Evolutionary conservation across 2,888 invertebrate genomes (phyloP), one percentile per base, ranked within the genome.

Genomic region (Uropetala carovei): DNA sequence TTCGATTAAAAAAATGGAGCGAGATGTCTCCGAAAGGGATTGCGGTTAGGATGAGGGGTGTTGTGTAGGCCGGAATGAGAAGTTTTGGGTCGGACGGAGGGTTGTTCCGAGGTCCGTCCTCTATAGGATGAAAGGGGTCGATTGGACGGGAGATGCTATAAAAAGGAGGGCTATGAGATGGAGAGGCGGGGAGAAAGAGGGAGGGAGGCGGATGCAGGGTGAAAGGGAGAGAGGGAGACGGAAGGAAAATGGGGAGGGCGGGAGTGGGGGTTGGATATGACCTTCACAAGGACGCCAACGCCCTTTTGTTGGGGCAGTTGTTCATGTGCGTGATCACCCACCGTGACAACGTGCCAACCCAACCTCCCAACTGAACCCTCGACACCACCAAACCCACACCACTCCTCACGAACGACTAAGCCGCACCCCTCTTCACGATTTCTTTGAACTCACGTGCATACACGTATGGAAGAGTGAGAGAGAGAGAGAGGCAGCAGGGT

Each of bases 261-360:
- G 64, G 64, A n/a, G 64, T 16, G 75, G 56, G 83, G 83, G 83
- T n/a, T 56, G 14, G 7, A 57, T n/a, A n/a, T 83, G 83, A 83
- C 83, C 83, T 83, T 83, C 56, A n/a, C 83, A 83, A 83, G 83
- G 83, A 83, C 83, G 83, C 83, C 57, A 57, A 83, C 83, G 18
- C 8, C 82, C 16, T n/a, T 18, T 11, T 27, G 82, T 22, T 56
- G 43, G 82, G 30, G 30, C 83, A 57, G 56, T 83, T n/a, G 83
- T 57, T 57, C 56, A 57, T 57, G 83, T 18, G 83, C 13, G 83
- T 13, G 83, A 82, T 11, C 83, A 83, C 43, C 56, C 83, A 83
- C n/a, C 83, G 83, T 83, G 83, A 83, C 83, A 83, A 57, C 83
- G 18, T 3, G 18, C 56, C 82, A 43, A 27, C 11, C 18, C n/a